phyloP scores from a whole-genome alignment of 2,797 vertebrate species.

The Eulemur rubriventer region DNA sequence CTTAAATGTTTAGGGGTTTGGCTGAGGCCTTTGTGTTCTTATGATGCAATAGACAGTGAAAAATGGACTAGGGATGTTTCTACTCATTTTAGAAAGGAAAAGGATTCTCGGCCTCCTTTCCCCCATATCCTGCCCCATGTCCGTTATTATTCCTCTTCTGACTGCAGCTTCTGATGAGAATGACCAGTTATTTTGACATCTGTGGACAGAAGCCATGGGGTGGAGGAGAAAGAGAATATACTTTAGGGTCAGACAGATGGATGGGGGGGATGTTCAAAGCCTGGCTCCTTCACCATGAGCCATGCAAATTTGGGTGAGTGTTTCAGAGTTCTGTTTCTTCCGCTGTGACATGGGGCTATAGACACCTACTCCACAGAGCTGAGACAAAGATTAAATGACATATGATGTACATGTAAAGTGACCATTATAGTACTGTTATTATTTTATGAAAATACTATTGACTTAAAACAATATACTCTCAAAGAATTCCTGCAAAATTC shows the following conservation, averaged over 20 bases:
- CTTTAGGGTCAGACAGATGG: not conserved
- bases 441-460: constrained; percentile 61
- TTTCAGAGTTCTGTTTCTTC: constrained; percentile 13
- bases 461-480: not conserved
- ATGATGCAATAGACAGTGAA: constrained; percentile 65
- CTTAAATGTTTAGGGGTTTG: constrained; percentile 76
- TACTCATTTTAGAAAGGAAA: constrained; percentile 63
- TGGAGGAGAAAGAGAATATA: not conserved
- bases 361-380: not conserved
- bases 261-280: not conserved
- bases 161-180: not conserved
- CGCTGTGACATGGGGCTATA: not conserved
- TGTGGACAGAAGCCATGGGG: not conserved
- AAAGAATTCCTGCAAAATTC: constrained; percentile 14
- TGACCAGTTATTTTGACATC: not conserved
- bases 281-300: not conserved
- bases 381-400: constrained; percentile 12
- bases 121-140: not conserved
- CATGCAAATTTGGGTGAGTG: not conserved
- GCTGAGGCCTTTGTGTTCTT: constrained; percentile 72
- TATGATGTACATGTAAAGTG: not conserved
- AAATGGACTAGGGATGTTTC: constrained; percentile 75
- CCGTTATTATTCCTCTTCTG: not conserved
- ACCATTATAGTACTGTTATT: not conserved
- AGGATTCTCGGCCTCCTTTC: constrained; percentile 62